These are phyloP conservation scores for Sporophila hypoxantha DNA, from an alignment of 2,113 vertebrate genomes.

Conservation along the genomic window DNA sequence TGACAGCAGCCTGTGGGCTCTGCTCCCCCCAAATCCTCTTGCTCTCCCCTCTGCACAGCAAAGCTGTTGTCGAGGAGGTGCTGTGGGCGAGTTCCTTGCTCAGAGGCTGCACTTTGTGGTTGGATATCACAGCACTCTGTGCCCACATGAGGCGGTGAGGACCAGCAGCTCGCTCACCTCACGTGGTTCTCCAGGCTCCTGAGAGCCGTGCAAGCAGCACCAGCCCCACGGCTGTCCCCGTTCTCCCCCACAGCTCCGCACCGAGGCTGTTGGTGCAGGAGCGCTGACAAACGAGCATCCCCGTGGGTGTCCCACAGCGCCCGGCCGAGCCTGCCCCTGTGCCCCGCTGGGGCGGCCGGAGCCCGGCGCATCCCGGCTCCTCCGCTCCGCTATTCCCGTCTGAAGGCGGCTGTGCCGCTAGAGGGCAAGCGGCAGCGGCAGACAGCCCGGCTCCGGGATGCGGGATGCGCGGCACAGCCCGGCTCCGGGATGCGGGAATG, in stretches of 20 bases:
- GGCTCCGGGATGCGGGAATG: no score
- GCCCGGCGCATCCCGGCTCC: neutral
- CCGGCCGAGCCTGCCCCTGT: neutral
- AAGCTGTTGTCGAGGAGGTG: accelerated
- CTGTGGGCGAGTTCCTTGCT: accelerated
- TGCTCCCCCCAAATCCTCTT: neutral
- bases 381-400: neutral
- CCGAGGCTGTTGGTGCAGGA: neutral
- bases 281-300: neutral
- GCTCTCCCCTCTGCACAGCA: neutral
- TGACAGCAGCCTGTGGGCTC: neutral
- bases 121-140: accelerated
- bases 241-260: accelerated
- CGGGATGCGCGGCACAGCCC: neutral
- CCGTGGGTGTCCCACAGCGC: accelerated
- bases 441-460: neutral
- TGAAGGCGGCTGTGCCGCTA: slow-evolving; percentile 5
- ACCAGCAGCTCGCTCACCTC: neutral
- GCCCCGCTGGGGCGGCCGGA: neutral
- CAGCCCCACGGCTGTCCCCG: accelerated
- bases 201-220: accelerated
- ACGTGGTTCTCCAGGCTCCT: accelerated
- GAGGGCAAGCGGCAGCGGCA: slow-evolving; percentile 54
- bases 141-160: accelerated
- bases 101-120: neutral